Evolutionary conservation across 2,113 vertebrate genomes (phyloP), one percentile per base, ranked within the genome.

Genomic region (Danio rerio): DNA sequence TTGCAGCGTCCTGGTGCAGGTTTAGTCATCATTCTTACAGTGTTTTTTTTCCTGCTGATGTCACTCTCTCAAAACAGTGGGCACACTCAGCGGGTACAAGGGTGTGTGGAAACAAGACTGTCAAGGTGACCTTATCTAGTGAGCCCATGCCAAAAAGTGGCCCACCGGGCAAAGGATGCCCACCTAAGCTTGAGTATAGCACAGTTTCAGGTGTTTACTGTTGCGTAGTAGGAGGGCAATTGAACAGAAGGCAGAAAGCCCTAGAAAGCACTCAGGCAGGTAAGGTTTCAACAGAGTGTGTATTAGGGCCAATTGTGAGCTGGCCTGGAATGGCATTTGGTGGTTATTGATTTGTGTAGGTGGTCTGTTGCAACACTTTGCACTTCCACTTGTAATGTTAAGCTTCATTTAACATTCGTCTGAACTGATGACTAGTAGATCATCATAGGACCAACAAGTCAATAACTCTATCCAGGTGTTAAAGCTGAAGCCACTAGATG

Each of bases 261-360:
- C 18, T 8, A 72, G 75, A 77, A 80, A 78, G 69, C 66, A 81
- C 9, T 69, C 58, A 82, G 71, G 16, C 50, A 69, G 62, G 71
- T 78, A 49, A 21, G 49, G 12, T 40, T 83, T 83, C 55, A 59
- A 53, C 56, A 55, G 20, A 84, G 43, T 50, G 80, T 43, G 83
- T 76, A 88, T 80, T 58, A 84, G 63, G 81, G 83, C 66, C 84
- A 85, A 83, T 79, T 63, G 87, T 90, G 84, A 80, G 6, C 65
- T 50, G 47, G 43, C 59, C 81, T 76, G 83, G 43, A 66, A 31
- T 43, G 9, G 11, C 10, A 15, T 71, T 79, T 18, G 58, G 52
- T 75, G 81, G 62, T 62, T 84, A 86, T 85, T 15, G 83, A 88
- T 87, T 84, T 78, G 71, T 66, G 42, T 47, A 21, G 47, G 68